Conservation (phyloP, 2,113 vertebrate species). For the Henicopernis longicauda region DNA sequence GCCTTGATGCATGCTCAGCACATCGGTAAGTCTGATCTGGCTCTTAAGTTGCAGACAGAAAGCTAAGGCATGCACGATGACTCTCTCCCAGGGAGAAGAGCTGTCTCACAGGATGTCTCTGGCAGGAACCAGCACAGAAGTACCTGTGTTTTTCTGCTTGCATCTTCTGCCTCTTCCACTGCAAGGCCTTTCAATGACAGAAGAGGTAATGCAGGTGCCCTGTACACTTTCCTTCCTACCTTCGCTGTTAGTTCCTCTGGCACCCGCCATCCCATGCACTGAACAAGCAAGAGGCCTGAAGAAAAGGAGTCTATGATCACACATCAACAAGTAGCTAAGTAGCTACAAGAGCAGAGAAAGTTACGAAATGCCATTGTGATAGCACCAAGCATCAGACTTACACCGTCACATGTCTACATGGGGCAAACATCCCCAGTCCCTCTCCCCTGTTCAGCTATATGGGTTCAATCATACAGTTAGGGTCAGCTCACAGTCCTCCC, state of each 20-base stretch:
- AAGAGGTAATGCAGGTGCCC: neutral
- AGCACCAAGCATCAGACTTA: neutral
- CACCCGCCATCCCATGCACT: neutral
- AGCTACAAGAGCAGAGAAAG: neutral
- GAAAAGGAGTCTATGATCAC: neutral
- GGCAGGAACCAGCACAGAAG: neutral
- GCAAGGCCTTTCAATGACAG: neutral
- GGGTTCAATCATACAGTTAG: neutral
- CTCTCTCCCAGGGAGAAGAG: neutral
- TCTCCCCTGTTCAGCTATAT: rapidly evolving
- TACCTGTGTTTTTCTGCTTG: neutral
- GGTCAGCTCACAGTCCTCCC: neutral
- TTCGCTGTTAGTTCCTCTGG: neutral
- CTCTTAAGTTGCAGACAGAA: neutral
- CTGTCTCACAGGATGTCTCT: neutral
- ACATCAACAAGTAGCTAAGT: neutral
- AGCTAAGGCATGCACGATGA: neutral
- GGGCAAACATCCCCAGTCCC: neutral
- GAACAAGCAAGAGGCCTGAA: neutral
- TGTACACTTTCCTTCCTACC: neutral
- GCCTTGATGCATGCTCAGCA: neutral
- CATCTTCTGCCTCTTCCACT: neutral
- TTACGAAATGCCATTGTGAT: neutral
- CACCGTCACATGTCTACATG: too few relatives aligned
- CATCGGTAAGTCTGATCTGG: neutral